Evolutionary conservation across 2,113 vertebrate species (phyloP), one percentile per base, ranked within the genome.

Genomic region (Rhegmatorhina hoffmannsi): DNA sequence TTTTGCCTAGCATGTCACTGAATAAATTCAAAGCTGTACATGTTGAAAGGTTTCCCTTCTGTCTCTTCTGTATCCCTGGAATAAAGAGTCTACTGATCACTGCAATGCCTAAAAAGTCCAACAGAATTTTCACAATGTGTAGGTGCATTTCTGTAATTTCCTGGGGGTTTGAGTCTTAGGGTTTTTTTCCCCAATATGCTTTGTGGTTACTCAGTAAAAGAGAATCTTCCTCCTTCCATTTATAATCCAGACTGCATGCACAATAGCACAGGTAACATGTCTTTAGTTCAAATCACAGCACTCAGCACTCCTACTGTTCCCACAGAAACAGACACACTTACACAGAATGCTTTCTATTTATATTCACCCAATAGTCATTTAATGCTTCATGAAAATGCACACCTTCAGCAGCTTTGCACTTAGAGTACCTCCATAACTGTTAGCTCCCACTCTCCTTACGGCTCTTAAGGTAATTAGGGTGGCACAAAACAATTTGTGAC

Each of bases 311-410:
- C 17, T 72, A 24, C n/a, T 80, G 24, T 66, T 93, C 66, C 69
- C 87, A 73, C 62, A 90, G 66, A 90, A 95, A 89, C 58, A 86
- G 28, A 40, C 25, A 62, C 5, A 83, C 33, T 49, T 38, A 87
- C 15, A 87, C 31, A 85, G 72, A 91, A 80, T 23, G 7, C 9
- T 75, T 92, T 59, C 53, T 92, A 63, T 92, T 89, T 93, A 68
- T 89, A 84, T 53, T 92, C 40, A 83, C 15, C 20, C 24, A 62
- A 24, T 58, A 92, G 23, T 82, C 33, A 72, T 72, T 73, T 92
- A 66, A 44, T 26, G 46, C n/a, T 84, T 46, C 6, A 3, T 84
- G 59, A 94, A 83, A 38, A 55, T 75, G 64, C 82, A 88, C 36
- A 95, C n/a, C 26, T 94, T 81, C 53, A 91, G 44, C 50, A 66